These are phyloP conservation scores for Altica lythri DNA, from an alignment of 2,888 invertebrate genomes.

Conservation along the genomic window DNA sequence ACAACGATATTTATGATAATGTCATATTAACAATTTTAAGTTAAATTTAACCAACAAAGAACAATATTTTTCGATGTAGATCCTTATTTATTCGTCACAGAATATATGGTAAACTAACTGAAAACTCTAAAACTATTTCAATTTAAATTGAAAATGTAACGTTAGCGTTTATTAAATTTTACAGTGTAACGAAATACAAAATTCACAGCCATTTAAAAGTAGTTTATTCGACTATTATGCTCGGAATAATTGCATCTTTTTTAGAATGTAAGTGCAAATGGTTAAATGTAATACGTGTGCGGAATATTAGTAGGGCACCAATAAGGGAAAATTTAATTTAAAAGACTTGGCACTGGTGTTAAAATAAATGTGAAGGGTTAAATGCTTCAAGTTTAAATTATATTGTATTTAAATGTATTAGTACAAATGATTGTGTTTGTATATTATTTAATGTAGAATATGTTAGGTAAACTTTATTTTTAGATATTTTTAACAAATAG, in stretches of 20 bases:
- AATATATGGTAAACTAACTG: not conserved
- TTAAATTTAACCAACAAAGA: too few species aligned
- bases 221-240: conserved; percentile 50
- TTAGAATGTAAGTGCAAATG: conserved; percentile 50
- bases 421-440: too few species aligned
- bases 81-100: too few species aligned
- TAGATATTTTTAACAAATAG: too few species aligned
- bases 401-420: too few species aligned
- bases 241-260: conserved; percentile 48
- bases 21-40: too few species aligned
- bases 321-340: conserved; percentile 41
- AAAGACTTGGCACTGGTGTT: conserved; percentile 19
- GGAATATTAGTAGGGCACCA: conserved; percentile 41
- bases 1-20: too few species aligned
- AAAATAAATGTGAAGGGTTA: too few species aligned
- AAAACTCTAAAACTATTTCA: conserved; percentile 14
- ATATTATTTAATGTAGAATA: too few species aligned
- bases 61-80: too few species aligned
- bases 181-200: conserved; percentile 31
- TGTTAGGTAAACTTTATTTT: too few species aligned
- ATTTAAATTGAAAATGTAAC: conserved; percentile 17
- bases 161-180: conserved; percentile 19
- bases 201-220: conserved; percentile 39
- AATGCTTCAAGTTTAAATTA: too few species aligned
- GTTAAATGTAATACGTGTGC: conserved; percentile 49